Conservation (phyloP, 2,888 invertebrate genomes). For the Augochlorella aurata region DNA sequence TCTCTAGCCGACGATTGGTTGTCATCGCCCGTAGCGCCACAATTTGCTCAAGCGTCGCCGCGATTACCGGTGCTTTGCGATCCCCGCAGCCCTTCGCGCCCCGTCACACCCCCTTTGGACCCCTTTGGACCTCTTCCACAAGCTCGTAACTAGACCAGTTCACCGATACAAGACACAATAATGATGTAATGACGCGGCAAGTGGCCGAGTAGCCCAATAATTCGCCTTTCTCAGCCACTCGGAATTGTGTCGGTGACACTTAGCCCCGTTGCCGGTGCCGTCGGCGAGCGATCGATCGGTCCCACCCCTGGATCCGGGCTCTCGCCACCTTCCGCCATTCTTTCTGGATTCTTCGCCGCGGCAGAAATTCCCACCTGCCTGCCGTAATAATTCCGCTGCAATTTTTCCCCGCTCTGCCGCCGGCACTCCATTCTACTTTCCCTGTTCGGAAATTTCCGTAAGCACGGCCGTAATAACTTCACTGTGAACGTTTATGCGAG, state of each 20-base stretch:
- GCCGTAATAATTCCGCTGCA: background rate
- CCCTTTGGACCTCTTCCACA: background rate
- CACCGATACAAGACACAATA: conserved; percentile 58
- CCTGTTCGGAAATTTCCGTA: background rate
- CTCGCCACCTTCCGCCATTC: background rate
- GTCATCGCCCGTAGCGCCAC: conserved; percentile 45
- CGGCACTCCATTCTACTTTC: background rate
- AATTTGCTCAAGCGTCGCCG: conserved; percentile 54
- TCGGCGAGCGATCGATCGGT: conserved; percentile 37
- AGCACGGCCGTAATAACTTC: background rate
- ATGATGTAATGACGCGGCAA: conserved; percentile 64
- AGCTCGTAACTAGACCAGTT: conserved; percentile 46
- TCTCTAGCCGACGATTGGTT: conserved; percentile 33
- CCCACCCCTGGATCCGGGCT: conserved; percentile 4
- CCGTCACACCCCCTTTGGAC: background rate
- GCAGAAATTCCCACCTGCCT: background rate
- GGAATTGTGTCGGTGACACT: conserved; percentile 49
- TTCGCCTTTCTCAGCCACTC: conserved; percentile 50
- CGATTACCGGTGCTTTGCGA: conserved; percentile 52
- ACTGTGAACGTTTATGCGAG: background rate
- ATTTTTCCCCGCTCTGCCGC: background rate
- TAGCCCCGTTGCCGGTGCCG: conserved; percentile 24
- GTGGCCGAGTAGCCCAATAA: conserved; percentile 60
- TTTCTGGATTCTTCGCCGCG: background rate
- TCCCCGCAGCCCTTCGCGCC: background rate